These are phyloP conservation scores for Gymnobelideus leadbeateri DNA, from an alignment of 2,113 vertebrate species.

Conservation along the genomic window DNA sequence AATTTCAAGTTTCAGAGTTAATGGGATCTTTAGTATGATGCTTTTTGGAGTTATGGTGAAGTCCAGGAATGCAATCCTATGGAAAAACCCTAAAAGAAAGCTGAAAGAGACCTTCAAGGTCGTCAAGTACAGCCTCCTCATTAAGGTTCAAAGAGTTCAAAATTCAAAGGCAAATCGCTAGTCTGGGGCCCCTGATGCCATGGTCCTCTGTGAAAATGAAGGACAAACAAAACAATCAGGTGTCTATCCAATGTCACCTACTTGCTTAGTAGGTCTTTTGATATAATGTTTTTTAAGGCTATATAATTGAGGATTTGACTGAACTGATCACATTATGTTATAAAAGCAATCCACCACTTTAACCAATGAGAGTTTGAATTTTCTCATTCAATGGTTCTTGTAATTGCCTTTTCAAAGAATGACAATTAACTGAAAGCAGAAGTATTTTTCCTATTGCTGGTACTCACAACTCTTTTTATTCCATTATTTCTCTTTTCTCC, in stretches of 20 bases:
- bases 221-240: not conserved
- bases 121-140: not conserved
- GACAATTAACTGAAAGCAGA: not conserved
- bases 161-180: not conserved
- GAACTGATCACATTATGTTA: not conserved
- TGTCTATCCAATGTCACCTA: not conserved
- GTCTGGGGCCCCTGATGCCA: too few relatives aligned
- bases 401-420: not conserved
- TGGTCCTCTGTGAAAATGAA: too few relatives aligned
- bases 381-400: not conserved
- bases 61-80: not conserved
- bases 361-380: not conserved
- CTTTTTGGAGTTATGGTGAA: not conserved
- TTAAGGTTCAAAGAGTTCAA: not conserved
- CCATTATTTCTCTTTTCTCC: not conserved
- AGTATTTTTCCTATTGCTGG: not conserved
- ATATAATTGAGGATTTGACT: not conserved
- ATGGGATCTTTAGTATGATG: not conserved
- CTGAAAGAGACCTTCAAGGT: not conserved
- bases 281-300: not conserved
- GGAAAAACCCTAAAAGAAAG: not conserved
- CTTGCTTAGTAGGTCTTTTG: not conserved
- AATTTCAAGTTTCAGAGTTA: not conserved
- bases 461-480: not conserved
- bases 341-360: not conserved